These are phyloP conservation scores for Trichogramma evanescens DNA, from an alignment of 2,888 invertebrate species.

Conservation along the genomic window DNA sequence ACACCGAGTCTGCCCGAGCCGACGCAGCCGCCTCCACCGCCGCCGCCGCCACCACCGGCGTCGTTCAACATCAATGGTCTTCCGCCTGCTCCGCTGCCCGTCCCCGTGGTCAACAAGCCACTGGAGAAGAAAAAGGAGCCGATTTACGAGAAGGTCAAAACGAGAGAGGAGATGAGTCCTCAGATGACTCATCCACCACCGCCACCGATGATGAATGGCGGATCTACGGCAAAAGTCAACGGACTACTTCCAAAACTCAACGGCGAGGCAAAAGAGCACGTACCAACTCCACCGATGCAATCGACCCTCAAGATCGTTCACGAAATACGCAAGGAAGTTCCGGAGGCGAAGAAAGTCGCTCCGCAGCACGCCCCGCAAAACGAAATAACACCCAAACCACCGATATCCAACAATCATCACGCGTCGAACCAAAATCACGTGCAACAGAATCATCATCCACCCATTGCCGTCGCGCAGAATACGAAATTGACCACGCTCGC, in stretches of 20 bases:
- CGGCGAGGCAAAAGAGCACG: neutral
- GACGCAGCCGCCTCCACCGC: slow-evolving; percentile 67
- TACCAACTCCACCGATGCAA: neutral
- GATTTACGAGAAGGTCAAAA: slow-evolving; percentile 79
- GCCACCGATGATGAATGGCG: too few species aligned
- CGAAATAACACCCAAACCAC: neutral
- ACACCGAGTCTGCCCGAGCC: slow-evolving; percentile 69
- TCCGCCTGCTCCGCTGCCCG: neutral
- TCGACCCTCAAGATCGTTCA: slow-evolving; percentile 5
- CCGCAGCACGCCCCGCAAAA: neutral
- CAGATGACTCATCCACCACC: slow-evolving; percentile 29
- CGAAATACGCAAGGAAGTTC: neutral
- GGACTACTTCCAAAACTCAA: slow-evolving; percentile 26
- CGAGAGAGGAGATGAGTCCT: slow-evolving; percentile 54
- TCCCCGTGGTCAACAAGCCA: neutral
- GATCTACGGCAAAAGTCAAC: slow-evolving; percentile 16
- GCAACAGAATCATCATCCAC: neutral
- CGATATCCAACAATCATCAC: neutral
- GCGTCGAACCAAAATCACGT: neutral
- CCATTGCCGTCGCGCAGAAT: neutral
- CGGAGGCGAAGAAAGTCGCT: neutral
- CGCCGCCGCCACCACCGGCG: slow-evolving; percentile 52
- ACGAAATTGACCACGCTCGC: too few species aligned
- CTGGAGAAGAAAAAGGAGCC: slow-evolving; percentile 51
- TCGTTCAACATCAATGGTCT: slow-evolving; percentile 43